These are phyloP conservation scores for Archaeoteleia sp. DNA, from an alignment of 2,888 invertebrate genomes.

Conservation along the genomic window DNA sequence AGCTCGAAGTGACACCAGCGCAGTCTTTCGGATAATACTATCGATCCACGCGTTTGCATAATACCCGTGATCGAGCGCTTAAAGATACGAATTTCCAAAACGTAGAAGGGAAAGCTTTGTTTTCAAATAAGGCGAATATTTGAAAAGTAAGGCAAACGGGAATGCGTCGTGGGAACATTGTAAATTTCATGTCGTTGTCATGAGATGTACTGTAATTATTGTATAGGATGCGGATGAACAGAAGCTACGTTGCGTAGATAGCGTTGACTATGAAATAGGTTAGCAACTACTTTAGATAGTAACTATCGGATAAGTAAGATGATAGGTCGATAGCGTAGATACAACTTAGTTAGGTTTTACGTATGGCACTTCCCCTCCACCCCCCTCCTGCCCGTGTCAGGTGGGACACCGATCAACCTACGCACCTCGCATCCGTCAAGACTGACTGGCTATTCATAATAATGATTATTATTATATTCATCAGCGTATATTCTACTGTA, in stretches of 20 bases:
- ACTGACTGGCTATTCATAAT: slow-evolving; percentile 72
- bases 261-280: slow-evolving; percentile 68
- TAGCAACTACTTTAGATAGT: slow-evolving; percentile 63
- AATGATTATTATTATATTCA: slow-evolving; percentile 58
- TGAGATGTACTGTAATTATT: slow-evolving; percentile 58
- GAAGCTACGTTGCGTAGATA: slow-evolving; percentile 66
- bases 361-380: slow-evolving; percentile 59
- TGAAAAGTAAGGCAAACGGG: slow-evolving; percentile 36
- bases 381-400: slow-evolving; percentile 44
- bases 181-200: slow-evolving; percentile 40
- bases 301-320: slow-evolving; percentile 55
- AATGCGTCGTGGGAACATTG: too few species aligned
- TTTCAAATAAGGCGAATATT: slow-evolving; percentile 29
- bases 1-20: too few species aligned
- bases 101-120: slow-evolving; percentile 29
- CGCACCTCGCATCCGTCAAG: slow-evolving; percentile 71
- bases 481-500: slow-evolving; percentile 62
- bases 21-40: too few species aligned
- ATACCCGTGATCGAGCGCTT: too few species aligned
- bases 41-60: too few species aligned
- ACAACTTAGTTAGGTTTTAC: slow-evolving; percentile 68
- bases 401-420: slow-evolving; percentile 68
- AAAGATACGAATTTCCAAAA: slow-evolving; percentile 15
- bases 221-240: slow-evolving; percentile 55
- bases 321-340: slow-evolving; percentile 63